Evolutionary conservation across 2,113 vertebrate genomes (phyloP).

Genomic region (Orthonyx spaldingii): DNA sequence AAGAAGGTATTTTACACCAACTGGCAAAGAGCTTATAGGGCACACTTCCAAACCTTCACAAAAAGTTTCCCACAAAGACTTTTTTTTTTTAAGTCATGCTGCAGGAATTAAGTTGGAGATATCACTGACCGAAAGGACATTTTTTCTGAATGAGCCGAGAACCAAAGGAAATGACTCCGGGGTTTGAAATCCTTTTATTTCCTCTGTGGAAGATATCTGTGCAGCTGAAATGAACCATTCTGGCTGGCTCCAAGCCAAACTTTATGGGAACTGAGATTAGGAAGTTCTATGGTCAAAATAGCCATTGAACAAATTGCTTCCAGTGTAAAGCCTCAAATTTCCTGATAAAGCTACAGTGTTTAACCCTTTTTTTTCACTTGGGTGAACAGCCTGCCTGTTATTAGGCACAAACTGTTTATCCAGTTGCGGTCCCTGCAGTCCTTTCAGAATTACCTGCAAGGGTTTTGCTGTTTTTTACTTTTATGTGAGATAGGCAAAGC

Average conservation of each 20-base stretch:
- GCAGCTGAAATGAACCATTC: conserved; percentile 72
- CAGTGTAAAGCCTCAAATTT: conserved; percentile 67
- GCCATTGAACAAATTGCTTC: conserved; percentile 76
- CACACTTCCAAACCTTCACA: conserved; percentile 35
- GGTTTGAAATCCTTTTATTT: conserved; percentile 84
- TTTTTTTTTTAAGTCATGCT: conserved; percentile 53
- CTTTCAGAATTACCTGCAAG: background rate
- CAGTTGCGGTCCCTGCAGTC: background rate
- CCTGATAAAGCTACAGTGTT: conserved; percentile 49
- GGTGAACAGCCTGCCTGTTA: background rate
- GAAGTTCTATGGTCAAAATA: conserved; percentile 74
- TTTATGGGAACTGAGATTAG: conserved; percentile 83
- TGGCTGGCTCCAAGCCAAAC: conserved; percentile 68
- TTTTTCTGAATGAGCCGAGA: conserved; percentile 77
- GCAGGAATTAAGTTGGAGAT: conserved; percentile 77
- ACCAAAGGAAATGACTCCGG: conserved; percentile 87
- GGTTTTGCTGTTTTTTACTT: background rate
- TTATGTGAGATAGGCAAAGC: background rate
- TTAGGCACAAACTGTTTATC: conserved; percentile 1
- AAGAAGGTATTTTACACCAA: conserved; percentile 43
- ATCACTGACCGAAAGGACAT: conserved; percentile 78
- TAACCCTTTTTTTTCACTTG: conserved; percentile 23
- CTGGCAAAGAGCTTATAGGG: conserved; percentile 55
- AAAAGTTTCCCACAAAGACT: conserved; percentile 59
- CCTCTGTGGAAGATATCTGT: conserved; percentile 79